Conservation (phyloP, 2,888 invertebrate species). For the Athalia circularis region DNA sequence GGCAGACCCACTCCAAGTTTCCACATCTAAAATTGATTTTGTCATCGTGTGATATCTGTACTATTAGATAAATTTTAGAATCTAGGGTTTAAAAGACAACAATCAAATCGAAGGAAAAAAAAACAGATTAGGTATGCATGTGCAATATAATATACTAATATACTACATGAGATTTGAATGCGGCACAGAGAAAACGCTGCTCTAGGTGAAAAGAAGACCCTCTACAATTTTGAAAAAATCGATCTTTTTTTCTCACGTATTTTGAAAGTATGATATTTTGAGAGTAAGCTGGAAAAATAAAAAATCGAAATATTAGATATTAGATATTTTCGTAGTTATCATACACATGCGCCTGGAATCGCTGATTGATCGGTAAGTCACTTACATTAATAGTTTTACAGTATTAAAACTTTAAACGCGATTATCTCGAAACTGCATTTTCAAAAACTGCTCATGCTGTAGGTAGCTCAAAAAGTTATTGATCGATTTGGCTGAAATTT, state of each 20-base stretch:
- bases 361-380: background rate
- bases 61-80: no score
- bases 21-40: no score
- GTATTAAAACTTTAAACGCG: background rate
- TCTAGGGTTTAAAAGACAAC: no score
- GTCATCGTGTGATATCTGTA: no score
- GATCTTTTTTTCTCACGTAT: background rate
- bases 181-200: no score
- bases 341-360: background rate
- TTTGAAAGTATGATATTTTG: background rate
- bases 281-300: background rate
- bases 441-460: background rate
- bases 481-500: no score
- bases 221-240: background rate
- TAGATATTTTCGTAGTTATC: background rate
- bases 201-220: background rate
- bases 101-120: no score
- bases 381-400: background rate
- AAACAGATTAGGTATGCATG: no score
- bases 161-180: no score
- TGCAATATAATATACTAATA: no score
- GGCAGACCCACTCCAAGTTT: no score
- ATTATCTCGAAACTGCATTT: background rate
- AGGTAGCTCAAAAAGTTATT: background rate
- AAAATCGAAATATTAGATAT: background rate